Base-by-base conservation (phyloP, 2,113 vertebrate genomes). In the Strix uralensis region DNA sequence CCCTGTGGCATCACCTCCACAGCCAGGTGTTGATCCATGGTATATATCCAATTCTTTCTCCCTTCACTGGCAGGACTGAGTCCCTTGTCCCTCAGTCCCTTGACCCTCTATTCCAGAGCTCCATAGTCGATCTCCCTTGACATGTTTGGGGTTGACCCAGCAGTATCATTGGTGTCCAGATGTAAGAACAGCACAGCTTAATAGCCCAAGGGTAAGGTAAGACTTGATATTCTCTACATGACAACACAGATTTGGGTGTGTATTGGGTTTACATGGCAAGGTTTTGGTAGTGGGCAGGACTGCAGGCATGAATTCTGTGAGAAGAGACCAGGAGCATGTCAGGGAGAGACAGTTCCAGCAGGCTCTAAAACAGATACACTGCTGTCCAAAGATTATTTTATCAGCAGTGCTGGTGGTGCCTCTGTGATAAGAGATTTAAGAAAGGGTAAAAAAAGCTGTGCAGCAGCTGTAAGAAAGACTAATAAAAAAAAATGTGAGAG, bases 181-280 rank as follows among this genome's bases (percentile, higher is more conserved):
- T 34, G 9, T 22, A n/a, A 5, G 20, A 51, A 34, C 2, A 59
- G 23, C 9, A 52, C 25, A 81, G 4, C 6, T 59, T 57, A 66
- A 42, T 9, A 78, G 29, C 34, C 23, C 12, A 40, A 74, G 11
- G 7, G 6, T 55, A 58, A 71, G 23, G 18, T 11, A 34, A 62
- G 13, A 7, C 4, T 54, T 27, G 16, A 7, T 26, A 58, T 40
- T 86, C 1, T 32, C 3, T 91, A 23, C 10, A 20, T 40, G 71
- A 54, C 2, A 44, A 23, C 10, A 20, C 13, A 47, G 27, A 77
- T 73, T 42, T 54, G 10, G 4, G 8, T 0, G 0, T 30, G 3
- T 55, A 29, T 78, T 88, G 3, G 23, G 17, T 62, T 84, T 66
- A 27, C 7, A 58, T 29, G 5, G 17, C 14, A 57, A 84, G 4